Base-by-base conservation (phyloP, 2,888 invertebrate genomes). In the Cepaea hortensis region DNA sequence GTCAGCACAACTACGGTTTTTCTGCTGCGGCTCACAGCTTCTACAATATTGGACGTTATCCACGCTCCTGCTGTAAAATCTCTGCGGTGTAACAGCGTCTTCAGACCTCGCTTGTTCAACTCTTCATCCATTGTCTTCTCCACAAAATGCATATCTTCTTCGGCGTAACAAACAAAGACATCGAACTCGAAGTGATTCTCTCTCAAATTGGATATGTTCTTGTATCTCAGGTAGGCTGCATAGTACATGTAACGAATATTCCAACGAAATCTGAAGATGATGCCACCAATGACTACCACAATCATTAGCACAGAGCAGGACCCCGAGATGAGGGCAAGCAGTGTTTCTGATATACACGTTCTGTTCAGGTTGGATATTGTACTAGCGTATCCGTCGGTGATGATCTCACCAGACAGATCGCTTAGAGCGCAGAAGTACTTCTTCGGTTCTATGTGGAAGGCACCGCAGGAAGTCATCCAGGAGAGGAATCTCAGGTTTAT, bases 1-100 rank as follows among this genome's bases (percentile, higher is more conserved):
- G 83, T 87, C 61, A 87, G 65, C n/a, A 87, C 65, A 35, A 87
- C 87, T 68, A 87, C 62, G 9, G 87, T 87, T 13, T 61, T 73
- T 13, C 84, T 81, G 46, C 87, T 81, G 20, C 65, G 13, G 23
- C 55, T 55, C 20, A 87, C 83, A 46, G 83, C 73, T 13, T 72
- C 35, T 20, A 87, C 85, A 61, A 87, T 85, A 62, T 84, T 85
- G 62, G 87, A 79, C 20, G 73, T n/a, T 73, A 87, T 87, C 79
- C 50, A 50, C 61, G 81, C 81, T 9, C 85, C 85, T 4, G 85
- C 72, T 7, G 46, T 61, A 46, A 87, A 87, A 23, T 87, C 85
- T 23, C 82, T 35, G n/a, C 20, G 13, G 75, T 87, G 87, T 48
- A 85, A 35, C 23, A 81, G 77, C 15, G 82, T 35, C 48, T 65